Evolutionary conservation across 2,888 invertebrate genomes (phyloP), one percentile per base, ranked within the genome.

Genomic region (Criorhina ranunculi): DNA sequence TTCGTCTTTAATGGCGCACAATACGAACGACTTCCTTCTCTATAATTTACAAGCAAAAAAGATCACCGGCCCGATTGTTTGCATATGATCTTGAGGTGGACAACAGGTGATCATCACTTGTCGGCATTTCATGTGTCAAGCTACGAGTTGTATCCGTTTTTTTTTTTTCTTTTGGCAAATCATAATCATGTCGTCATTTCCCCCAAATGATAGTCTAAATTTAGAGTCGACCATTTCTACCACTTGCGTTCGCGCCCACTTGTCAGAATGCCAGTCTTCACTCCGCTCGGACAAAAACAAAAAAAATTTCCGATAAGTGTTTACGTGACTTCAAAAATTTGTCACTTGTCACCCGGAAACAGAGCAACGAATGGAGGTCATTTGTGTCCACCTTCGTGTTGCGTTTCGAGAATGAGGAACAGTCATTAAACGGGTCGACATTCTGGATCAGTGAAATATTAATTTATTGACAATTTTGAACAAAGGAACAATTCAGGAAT

Each of bases 51-150:
- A 37, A 31, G 53, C 46, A 66, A 59, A 83, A 83, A 62, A 53
- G 67, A 78, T 73, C 69, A 46, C 51, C 78, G 55, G 67, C 19
- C 62, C 49, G 57, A 79, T 79, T 73, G 49, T 79, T 70, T 72
- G 53, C 55, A 59, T 40, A 15, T 42, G 73, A 42, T 79, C 79
- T 69, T 79, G 73, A 79, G 49, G 40, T 55, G 49, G 75, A 73
- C 79, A 83, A 83, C 83, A 83, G 83, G 83, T 83, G 83, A 83
- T 79, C 83, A 49, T 79, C 83, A 79, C 73, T 83, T 83, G 78
- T 79, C 76, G 76, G 67, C 67, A 59, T 76, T 76, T 59, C 59
- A 76, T 46, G 44, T 55, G 44, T 55, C 83, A 57, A 42, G 72
- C 15, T 42, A 62, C 24, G 55, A 69, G 42, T 49, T 46, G 31